phyloP scores from a whole-genome alignment of 2,797 vertebrate genomes.

The Pterois miles region DNA sequence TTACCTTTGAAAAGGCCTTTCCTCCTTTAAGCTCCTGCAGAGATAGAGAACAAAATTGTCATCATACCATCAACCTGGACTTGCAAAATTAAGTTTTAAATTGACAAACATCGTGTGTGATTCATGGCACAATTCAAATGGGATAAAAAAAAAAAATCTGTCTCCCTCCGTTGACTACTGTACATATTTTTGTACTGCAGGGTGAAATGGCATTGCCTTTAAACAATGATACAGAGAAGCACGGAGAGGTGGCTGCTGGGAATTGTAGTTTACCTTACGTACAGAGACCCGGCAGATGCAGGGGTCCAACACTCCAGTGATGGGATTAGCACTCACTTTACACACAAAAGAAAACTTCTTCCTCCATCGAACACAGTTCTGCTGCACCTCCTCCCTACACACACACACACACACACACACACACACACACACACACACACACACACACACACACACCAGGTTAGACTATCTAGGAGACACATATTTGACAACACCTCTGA shows the following conservation, averaged over 20 bases:
- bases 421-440: slow-evolving; percentile 4
- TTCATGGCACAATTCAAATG: too few relatives aligned
- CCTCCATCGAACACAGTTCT: slow-evolving; percentile 94
- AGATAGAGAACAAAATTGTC: not conserved
- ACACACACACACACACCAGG: not conserved
- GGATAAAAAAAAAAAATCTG: too few relatives aligned
- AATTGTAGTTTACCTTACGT: slow-evolving; percentile 87
- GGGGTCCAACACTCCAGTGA: slow-evolving; percentile 92
- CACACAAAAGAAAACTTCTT: slow-evolving; percentile 95
- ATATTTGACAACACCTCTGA: not conserved
- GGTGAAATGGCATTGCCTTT: not conserved
- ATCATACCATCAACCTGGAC: too few relatives aligned
- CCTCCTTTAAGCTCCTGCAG: slow-evolving; percentile 74
- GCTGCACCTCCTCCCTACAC: slow-evolving; percentile 92
- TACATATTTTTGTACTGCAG: too few relatives aligned
- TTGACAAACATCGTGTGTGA: too few relatives aligned
- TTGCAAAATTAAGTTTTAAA: too few relatives aligned
- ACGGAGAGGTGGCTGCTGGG: not conserved
- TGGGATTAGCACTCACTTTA: slow-evolving; percentile 93
- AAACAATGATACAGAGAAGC: not conserved
- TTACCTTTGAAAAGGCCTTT: slow-evolving; percentile 70
- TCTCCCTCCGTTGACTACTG: too few relatives aligned
- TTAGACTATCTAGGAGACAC: not conserved
- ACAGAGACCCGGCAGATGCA: slow-evolving; percentile 94
- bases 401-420: slow-evolving; percentile 29